These are phyloP conservation scores for Gopherus flavomarginatus DNA, from an alignment of 2,113 vertebrate genomes.

Conservation along the genomic window DNA sequence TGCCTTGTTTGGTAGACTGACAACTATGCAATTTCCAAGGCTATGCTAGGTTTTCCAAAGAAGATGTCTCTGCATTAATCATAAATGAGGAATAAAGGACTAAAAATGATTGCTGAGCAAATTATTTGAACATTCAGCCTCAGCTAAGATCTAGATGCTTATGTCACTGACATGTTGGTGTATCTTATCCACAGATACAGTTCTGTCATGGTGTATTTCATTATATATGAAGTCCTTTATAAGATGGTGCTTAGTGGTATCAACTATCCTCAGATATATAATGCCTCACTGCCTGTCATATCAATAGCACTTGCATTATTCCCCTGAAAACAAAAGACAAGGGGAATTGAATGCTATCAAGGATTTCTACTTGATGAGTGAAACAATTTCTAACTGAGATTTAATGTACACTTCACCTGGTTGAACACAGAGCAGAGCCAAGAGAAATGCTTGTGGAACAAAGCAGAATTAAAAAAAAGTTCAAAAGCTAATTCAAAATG, in stretches of 20 bases:
- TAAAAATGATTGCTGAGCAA: neutral
- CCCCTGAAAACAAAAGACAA: neutral
- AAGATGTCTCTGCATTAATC: neutral
- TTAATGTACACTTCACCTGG: conserved; percentile 61
- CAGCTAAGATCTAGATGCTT: rapidly evolving
- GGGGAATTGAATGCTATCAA: neutral
- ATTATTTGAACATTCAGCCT: neutral
- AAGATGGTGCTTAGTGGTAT: rapidly evolving
- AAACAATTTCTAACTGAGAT: conserved; percentile 65
- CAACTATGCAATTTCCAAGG: neutral
- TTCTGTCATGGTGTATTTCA: neutral
- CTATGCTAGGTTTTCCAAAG: neutral
- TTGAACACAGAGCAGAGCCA: conserved; percentile 50
- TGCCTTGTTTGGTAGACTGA: neutral
- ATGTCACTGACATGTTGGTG: neutral
- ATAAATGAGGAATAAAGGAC: neutral
- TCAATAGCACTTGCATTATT: neutral
- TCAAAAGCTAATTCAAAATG: conserved; percentile 66
- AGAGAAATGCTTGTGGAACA: neutral
- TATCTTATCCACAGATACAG: neutral
- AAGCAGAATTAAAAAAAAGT: neutral
- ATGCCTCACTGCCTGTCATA: neutral
- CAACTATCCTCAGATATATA: neutral
- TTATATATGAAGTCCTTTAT: neutral
- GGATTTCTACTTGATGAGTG: conserved; percentile 17